These are phyloP conservation scores for Anagyrus pseudococci DNA, from an alignment of 2,888 invertebrate species.

Conservation along the genomic window DNA sequence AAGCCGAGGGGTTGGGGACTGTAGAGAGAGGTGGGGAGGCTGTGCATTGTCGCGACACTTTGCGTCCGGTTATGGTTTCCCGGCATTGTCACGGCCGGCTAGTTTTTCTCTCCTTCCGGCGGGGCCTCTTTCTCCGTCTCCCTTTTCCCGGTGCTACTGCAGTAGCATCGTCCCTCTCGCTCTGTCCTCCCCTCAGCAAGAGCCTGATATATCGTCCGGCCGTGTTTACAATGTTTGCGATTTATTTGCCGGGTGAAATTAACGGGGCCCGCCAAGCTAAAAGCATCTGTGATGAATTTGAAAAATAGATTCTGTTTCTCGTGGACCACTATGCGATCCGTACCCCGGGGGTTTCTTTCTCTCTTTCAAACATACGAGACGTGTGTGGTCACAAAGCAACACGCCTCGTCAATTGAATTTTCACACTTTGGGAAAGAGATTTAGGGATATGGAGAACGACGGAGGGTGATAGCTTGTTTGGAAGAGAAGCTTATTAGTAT, in stretches of 20 bases:
- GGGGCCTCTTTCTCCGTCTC: neutral
- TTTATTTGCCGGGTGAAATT: conserved; percentile 30
- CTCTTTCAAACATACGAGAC: too few relatives aligned
- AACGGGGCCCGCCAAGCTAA: conserved; percentile 21
- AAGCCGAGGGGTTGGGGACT: conserved; percentile 25
- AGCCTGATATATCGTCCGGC: conserved; percentile 26
- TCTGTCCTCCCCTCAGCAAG: too few relatives aligned
- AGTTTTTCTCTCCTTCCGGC: conserved; percentile 9
- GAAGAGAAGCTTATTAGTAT: neutral
- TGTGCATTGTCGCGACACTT: conserved; percentile 49
- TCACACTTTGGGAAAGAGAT: conserved; percentile 21
- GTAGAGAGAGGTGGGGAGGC: conserved; percentile 44
- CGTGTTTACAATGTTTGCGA: conserved; percentile 36
- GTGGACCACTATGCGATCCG: neutral
- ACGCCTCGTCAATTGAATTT: conserved; percentile 29
- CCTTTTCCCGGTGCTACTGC: neutral
- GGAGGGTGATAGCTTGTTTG: neutral
- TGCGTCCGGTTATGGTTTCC: conserved; percentile 47
- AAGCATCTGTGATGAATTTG: conserved; percentile 34
- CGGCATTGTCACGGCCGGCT: conserved; percentile 24
- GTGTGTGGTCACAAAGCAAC: too few relatives aligned
- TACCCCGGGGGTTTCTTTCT: too few relatives aligned
- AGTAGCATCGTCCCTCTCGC: too few relatives aligned
- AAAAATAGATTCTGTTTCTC: conserved; percentile 12
- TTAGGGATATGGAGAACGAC: neutral